These are phyloP conservation scores for Pipra filicauda DNA, from an alignment of 2,113 vertebrate species.

Conservation along the genomic window DNA sequence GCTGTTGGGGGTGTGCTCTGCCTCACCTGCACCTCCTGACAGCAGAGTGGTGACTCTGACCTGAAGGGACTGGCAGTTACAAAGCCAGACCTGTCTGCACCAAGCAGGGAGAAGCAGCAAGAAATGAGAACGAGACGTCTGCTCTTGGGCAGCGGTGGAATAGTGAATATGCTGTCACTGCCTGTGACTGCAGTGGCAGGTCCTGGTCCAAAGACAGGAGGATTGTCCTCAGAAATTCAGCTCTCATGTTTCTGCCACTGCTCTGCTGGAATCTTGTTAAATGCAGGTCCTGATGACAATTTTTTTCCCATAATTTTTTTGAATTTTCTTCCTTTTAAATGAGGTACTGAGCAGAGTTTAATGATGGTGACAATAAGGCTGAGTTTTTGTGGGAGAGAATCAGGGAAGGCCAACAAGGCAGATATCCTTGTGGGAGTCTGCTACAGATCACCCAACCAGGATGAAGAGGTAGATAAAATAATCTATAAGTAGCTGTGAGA, in stretches of 20 bases:
- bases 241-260: background rate
- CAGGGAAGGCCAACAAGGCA: background rate
- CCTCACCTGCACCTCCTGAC: background rate
- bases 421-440: background rate
- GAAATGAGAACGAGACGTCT: fast-evolving
- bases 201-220: background rate
- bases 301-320: background rate
- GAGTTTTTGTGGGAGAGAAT: background rate
- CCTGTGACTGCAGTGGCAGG: fast-evolving
- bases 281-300: background rate
- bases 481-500: background rate
- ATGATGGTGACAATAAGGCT: background rate
- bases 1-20: background rate
- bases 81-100: background rate
- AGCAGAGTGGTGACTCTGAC: background rate
- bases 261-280: background rate
- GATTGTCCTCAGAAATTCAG: background rate
- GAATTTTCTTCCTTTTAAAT: background rate
- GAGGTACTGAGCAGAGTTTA: background rate
- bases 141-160: background rate
- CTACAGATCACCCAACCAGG: background rate
- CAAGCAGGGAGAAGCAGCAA: background rate
- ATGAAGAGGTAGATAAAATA: background rate
- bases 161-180: background rate
- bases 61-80: background rate